Conservation (phyloP, 2,888 invertebrate species). For the Ectobius pallidus region DNA sequence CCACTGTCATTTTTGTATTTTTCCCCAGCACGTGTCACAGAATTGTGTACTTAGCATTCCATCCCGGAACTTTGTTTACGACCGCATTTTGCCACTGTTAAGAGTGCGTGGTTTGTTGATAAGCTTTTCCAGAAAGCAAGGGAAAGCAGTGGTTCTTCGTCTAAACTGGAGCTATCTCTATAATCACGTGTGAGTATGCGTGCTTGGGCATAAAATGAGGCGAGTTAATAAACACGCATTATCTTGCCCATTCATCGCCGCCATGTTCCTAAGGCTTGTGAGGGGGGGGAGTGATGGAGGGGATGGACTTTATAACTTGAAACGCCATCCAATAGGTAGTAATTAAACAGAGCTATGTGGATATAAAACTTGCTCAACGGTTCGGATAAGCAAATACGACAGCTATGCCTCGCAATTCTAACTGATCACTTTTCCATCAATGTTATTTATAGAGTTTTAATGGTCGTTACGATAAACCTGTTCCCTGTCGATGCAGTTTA, state of each 20-base stretch:
- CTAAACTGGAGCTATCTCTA: neutral
- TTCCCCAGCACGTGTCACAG: neutral
- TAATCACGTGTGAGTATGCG: slow-evolving; percentile 16
- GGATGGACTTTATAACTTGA: neutral
- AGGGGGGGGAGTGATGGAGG: neutral
- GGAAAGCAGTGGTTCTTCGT: neutral
- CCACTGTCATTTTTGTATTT: too few species aligned
- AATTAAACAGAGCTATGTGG: neutral
- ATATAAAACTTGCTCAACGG: neutral
- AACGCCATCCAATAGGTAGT: neutral
- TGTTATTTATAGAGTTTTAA: neutral
- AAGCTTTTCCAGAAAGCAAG: neutral
- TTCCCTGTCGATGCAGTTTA: neutral
- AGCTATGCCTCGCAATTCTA: neutral
- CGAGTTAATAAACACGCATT: slow-evolving; percentile 27
- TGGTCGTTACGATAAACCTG: neutral
- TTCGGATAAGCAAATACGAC: neutral
- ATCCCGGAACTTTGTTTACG: neutral
- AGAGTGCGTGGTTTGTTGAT: neutral
- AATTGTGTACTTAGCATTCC: neutral
- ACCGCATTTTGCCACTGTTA: neutral
- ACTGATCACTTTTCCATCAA: neutral
- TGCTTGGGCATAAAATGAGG: slow-evolving; percentile 27
- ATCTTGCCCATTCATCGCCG: slow-evolving; percentile 23
- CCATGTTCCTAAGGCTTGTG: too few species aligned